A percentile compares a stretch with the other conserved stretches of the same genome.
phyloP scores from a whole-genome alignment of 23 tunicate species.

The Halocynthia roretzi region DNA sequence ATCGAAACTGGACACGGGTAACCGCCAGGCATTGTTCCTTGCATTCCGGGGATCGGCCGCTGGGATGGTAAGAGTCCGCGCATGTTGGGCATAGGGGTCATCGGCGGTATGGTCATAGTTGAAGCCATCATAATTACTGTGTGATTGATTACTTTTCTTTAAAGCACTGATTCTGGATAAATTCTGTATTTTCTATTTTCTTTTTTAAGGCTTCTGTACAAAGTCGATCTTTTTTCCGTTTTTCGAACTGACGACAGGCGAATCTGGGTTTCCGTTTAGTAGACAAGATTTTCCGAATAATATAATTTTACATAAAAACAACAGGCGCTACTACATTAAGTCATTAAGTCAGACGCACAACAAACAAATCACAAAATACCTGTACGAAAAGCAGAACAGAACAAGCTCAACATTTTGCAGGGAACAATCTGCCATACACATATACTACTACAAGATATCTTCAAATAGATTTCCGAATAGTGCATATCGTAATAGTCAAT shows the following conservation, averaged over 20 bases:
- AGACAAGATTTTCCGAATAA: conserved; percentile 12
- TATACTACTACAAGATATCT: too few relatives aligned
- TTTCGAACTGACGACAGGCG: neutral
- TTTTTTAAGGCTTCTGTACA: neutral
- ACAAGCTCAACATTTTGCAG: too few relatives aligned
- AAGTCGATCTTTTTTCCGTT: neutral
- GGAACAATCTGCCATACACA: too few relatives aligned
- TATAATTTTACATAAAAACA: conserved; percentile 22
- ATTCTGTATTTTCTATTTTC: neutral
- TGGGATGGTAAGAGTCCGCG: too few relatives aligned
- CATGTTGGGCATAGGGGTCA: conserved; percentile 25
- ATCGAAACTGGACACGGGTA: conserved; percentile 32
- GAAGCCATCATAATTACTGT: conserved; percentile 41
- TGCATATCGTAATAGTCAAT: too few relatives aligned
- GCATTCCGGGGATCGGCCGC: neutral
- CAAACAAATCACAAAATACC: too few relatives aligned
- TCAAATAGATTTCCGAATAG: too few relatives aligned
- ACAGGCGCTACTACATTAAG: too few relatives aligned
- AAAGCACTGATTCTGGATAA: neutral
- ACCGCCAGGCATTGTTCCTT: neutral
- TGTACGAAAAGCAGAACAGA: too few relatives aligned
- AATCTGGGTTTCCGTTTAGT: conserved; percentile 7
- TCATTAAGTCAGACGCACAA: too few relatives aligned
- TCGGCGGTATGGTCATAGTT: conserved; percentile 72
- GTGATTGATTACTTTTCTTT: neutral